A percentile compares a stretch with the other conserved stretches of the same genome.
These are phyloP conservation scores for Silurus lanzhouensis DNA, from an alignment of 2,797 vertebrate species.

Conservation along the genomic window DNA sequence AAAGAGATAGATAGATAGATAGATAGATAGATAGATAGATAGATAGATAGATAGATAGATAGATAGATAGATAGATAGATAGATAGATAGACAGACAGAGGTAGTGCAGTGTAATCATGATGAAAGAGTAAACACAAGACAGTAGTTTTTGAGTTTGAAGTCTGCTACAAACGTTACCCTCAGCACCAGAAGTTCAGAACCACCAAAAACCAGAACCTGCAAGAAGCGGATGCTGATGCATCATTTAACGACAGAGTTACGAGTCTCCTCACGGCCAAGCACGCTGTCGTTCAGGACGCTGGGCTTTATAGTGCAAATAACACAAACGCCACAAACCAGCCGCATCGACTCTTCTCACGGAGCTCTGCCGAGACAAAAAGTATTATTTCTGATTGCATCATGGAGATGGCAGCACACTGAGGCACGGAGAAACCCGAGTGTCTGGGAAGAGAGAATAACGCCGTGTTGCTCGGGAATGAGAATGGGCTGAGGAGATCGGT, in stretches of 20 bases:
- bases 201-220: too few species aligned
- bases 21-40: too few species aligned
- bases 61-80: too few species aligned
- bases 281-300: background rate
- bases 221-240: background rate
- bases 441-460: background rate
- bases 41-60: too few species aligned
- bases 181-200: too few species aligned
- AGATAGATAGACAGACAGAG: too few species aligned
- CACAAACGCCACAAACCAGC: background rate
- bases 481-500: background rate
- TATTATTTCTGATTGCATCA: slow-evolving; percentile 39
- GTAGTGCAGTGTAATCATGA: too few species aligned
- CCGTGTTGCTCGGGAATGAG: too few species aligned
- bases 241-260: background rate
- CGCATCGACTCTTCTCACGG: background rate
- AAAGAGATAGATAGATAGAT: too few species aligned
- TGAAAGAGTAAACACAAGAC: too few species aligned
- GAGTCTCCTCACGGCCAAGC: background rate
- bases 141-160: too few species aligned
- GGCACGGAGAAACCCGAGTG: background rate
- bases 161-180: too few species aligned
- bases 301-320: background rate
- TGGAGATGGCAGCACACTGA: background rate
- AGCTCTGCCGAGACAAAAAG: background rate